Conservation (phyloP, 2,797 vertebrate genomes). For the Sternarchorhynchus goeldii region DNA sequence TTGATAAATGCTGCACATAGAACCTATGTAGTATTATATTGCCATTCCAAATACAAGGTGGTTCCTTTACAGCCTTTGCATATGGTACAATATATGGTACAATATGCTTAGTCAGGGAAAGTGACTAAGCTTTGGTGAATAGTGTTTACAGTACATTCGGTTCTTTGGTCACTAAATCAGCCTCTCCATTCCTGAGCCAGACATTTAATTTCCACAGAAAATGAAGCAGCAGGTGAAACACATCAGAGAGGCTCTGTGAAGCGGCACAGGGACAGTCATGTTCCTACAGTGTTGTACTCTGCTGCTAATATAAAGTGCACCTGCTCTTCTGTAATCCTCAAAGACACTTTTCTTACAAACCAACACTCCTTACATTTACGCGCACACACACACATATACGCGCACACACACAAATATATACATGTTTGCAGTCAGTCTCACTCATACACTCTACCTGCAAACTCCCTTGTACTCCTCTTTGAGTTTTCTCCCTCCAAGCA, state of each 20-base stretch:
- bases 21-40: neutral
- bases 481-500: neutral
- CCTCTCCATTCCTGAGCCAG: slow-evolving; percentile 50
- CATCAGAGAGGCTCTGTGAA: slow-evolving; percentile 11
- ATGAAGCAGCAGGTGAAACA: slow-evolving; percentile 37
- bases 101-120: slow-evolving; percentile 31
- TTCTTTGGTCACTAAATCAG: slow-evolving; percentile 52
- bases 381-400: too few species aligned
- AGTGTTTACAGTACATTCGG: slow-evolving; percentile 53
- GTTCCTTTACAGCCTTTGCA: slow-evolving; percentile 2
- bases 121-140: slow-evolving; percentile 30
- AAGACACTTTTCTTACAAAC: slow-evolving; percentile 40
- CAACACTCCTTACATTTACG: neutral
- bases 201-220: slow-evolving; percentile 47
- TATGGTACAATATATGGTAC: slow-evolving; percentile 24
- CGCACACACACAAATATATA: neutral
- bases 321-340: slow-evolving; percentile 35
- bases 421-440: neutral
- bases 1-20: neutral
- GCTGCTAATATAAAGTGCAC: slow-evolving; percentile 55
- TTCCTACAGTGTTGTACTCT: slow-evolving; percentile 37
- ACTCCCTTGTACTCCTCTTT: neutral
- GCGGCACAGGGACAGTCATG: slow-evolving; percentile 22
- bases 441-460: neutral
- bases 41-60: neutral